Conservation (phyloP, 2,888 invertebrate genomes). For the Sisyra terminalis region DNA sequence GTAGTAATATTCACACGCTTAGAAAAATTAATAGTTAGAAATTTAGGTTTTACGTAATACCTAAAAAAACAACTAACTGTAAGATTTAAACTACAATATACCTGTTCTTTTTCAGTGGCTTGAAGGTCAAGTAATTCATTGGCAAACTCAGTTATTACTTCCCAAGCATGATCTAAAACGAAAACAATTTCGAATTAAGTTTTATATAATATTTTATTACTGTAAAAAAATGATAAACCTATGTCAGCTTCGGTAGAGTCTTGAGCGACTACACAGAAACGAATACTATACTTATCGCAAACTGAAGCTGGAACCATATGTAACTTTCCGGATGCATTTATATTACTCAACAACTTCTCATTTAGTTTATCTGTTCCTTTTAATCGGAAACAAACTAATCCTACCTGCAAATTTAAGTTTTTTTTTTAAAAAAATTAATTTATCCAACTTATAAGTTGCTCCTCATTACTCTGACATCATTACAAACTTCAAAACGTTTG, state of each 20-base stretch:
- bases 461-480: slow-evolving; percentile 66
- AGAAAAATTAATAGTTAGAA: neutral
- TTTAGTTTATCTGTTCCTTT: slow-evolving; percentile 67
- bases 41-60: neutral
- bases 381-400: slow-evolving; percentile 81
- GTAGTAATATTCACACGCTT: neutral
- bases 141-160: slow-evolving; percentile 64
- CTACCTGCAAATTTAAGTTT: slow-evolving; percentile 40
- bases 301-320: slow-evolving; percentile 95
- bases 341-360: slow-evolving; percentile 76
- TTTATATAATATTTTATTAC: too few species aligned
- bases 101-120: slow-evolving; percentile 39
- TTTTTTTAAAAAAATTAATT: neutral
- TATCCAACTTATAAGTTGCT: neutral
- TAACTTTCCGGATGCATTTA: slow-evolving; percentile 88
- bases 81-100: slow-evolving; percentile 19
- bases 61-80: neutral
- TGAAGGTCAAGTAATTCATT: slow-evolving; percentile 59
- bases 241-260: slow-evolving; percentile 73
- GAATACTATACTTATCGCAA: slow-evolving; percentile 77
- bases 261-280: slow-evolving; percentile 88
- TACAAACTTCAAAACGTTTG: slow-evolving; percentile 77
- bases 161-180: slow-evolving; percentile 63
- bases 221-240: slow-evolving; percentile 37
- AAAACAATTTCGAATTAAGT: neutral